A percentile compares a stretch with the other conserved stretches of the same genome.
Evolutionary conservation across 2,888 invertebrate genomes (phyloP).

Genomic region (Lepidonotus clava): DNA sequence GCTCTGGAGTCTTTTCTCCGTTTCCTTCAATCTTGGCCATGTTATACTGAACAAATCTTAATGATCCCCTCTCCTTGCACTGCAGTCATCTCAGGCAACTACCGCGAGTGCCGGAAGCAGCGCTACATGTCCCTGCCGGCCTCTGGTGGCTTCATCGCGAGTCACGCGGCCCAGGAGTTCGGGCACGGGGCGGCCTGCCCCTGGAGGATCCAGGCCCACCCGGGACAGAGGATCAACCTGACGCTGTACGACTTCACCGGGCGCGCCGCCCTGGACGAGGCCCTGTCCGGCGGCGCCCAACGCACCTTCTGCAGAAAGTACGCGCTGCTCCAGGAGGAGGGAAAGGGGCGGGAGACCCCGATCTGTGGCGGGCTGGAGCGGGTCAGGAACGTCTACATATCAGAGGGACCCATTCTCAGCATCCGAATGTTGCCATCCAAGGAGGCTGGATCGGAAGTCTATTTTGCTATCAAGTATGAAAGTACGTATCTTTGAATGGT

Average conservation of each 20-base stretch:
- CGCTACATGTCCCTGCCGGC: background rate
- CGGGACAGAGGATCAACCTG: conserved; percentile 42
- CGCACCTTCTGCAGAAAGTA: conserved; percentile 30
- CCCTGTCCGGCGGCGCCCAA: conserved; percentile 2
- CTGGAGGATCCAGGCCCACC: conserved; percentile 56
- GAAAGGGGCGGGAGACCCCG: conserved; percentile 7
- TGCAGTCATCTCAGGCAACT: conserved; percentile 29
- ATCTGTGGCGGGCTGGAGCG: conserved; percentile 36
- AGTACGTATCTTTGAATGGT: background rate
- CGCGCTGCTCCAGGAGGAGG: conserved; percentile 11
- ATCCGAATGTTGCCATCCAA: conserved; percentile 15
- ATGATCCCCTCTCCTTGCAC: background rate
- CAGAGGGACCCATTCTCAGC: background rate
- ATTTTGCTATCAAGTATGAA: conserved; percentile 27
- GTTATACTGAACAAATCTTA: too few relatives aligned
- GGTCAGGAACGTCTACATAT: conserved; percentile 39
- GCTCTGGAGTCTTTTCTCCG: too few relatives aligned
- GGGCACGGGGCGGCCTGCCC: conserved; percentile 59
- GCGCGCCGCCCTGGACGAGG: conserved; percentile 24
- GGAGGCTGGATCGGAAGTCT: background rate
- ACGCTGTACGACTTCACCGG: conserved; percentile 43
- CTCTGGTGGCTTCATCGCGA: conserved; percentile 57
- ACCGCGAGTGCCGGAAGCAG: conserved; percentile 33
- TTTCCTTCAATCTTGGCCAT: too few relatives aligned
- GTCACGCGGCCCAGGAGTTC: conserved; percentile 53